Base-by-base conservation (phyloP, 2,797 vertebrate genomes). In the Melanotaenia trifasciata region DNA sequence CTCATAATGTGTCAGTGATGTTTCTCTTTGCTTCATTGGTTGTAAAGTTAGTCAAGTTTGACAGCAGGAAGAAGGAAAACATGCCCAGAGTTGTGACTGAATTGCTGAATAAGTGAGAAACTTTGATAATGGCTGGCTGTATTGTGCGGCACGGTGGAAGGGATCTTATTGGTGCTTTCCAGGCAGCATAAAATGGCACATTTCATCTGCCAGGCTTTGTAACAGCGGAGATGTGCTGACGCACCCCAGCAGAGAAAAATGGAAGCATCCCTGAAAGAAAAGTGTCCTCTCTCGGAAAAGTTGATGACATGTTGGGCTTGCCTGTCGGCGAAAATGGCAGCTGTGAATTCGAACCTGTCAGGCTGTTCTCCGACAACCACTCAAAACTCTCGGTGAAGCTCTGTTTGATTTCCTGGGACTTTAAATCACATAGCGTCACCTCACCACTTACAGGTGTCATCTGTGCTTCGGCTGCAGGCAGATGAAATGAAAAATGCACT, bases 401-500 rank as follows among this genome's bases (percentile, higher is more conserved):
- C 4, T 20, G 70, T 86, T 87, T 88, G 86, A 90, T 88, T 90
- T 86, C 70, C 77, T 72, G 10, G 28, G 78, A 83, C 76, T 84
- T 84, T 61, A 58, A 76, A 84, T 90, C 80, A 64, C 67, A 72
- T 35, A 38, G 36, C 32, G 16, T 75, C 81, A 71, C 61, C 67
- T 74, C 47, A 2, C n/a, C 65, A 58, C 74, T 84, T 74, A 68
- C 76, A 79, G 76, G 78, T 69, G 85, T 74, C 85, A 22, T 2
- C 58, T 57, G 5, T 26, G 61, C 74, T 85, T 87, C 76, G 78
- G 57, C 47, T 62, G 69, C 67, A 65, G 76, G 60, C 64, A 43
- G 36, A 65, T 24, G 35, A 58, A 72, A 75, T 0, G 12, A 33
- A 36, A 64, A 33, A 73, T 2, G 43, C 22, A 58, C 16, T 13